Percentiles rank a stretch among this genome's conserved stretches.
Evolutionary conservation across 2,113 vertebrate genomes (phyloP).

Genomic region (Cercopithecus mona): DNA sequence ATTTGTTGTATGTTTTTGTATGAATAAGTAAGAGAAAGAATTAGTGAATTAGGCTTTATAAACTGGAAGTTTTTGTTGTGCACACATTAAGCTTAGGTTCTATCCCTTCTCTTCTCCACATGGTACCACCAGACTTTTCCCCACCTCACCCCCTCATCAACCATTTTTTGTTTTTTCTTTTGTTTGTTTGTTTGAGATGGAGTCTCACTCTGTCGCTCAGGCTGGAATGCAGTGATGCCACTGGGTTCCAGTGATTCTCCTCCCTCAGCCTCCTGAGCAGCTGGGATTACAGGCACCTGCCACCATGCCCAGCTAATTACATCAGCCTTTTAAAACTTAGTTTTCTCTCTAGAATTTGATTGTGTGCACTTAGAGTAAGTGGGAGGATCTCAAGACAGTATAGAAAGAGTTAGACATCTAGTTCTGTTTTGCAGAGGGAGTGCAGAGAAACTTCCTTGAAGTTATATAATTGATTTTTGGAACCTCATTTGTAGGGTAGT

Average conservation of each 20-base stretch:
- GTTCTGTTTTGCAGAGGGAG: not conserved
- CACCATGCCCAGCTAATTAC: no score
- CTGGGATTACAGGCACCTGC: no score
- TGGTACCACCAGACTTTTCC: not conserved
- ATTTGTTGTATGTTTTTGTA: not conserved
- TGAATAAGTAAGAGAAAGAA: not conserved
- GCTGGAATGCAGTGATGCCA: no score
- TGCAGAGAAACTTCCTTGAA: not conserved
- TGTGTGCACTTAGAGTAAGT: not conserved
- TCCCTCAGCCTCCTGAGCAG: no score
- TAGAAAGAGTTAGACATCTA: not conserved
- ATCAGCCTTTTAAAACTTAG: not conserved
- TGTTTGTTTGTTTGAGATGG: no score
- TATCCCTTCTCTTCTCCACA: not conserved
- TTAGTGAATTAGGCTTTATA: not conserved
- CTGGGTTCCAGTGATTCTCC: no score
- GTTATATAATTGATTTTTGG: not conserved
- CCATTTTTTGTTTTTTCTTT: no score
- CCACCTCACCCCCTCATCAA: accelerated
- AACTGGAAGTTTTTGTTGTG: not conserved
- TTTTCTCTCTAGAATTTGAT: not conserved
- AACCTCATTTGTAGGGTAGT: not conserved
- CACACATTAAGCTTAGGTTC: not conserved
- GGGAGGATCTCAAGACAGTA: not conserved
- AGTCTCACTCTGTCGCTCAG: no score